phyloP scores from a whole-genome alignment of 2,797 vertebrate genomes.

The Perodicticus potto region DNA sequence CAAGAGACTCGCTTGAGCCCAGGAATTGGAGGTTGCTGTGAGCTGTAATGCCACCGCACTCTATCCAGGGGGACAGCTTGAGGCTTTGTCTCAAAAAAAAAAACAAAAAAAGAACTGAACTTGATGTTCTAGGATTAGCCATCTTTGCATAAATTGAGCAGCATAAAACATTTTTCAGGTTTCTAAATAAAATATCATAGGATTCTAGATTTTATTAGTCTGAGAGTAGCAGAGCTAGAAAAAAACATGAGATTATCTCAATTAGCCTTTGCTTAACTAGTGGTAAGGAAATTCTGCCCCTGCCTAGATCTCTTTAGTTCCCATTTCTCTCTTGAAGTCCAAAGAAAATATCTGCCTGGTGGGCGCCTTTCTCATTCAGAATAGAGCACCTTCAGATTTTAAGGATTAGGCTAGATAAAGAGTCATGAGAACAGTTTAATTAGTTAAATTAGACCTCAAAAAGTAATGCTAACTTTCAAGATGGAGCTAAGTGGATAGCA shows the following conservation, averaged over 20 bases:
- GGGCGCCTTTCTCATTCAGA: background rate
- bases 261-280: background rate
- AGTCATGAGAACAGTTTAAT: background rate
- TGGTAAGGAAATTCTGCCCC: background rate
- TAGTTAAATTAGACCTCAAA: background rate
- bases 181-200: slow-evolving; percentile 16
- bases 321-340: slow-evolving; percentile 15
- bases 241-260: background rate
- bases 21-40: too few species aligned
- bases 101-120: background rate
- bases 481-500: background rate
- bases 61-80: too few species aligned
- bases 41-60: too few species aligned
- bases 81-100: too few species aligned
- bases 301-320: background rate
- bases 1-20: too few species aligned
- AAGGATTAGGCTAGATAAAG: background rate
- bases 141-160: background rate
- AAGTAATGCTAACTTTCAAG: background rate
- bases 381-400: background rate
- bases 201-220: background rate
- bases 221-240: background rate
- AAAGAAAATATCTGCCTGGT: background rate
- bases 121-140: background rate
- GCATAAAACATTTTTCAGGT: background rate